phyloP scores from a whole-genome alignment of 2,797 vertebrate species.

The Pagetopsis macropterus region DNA sequence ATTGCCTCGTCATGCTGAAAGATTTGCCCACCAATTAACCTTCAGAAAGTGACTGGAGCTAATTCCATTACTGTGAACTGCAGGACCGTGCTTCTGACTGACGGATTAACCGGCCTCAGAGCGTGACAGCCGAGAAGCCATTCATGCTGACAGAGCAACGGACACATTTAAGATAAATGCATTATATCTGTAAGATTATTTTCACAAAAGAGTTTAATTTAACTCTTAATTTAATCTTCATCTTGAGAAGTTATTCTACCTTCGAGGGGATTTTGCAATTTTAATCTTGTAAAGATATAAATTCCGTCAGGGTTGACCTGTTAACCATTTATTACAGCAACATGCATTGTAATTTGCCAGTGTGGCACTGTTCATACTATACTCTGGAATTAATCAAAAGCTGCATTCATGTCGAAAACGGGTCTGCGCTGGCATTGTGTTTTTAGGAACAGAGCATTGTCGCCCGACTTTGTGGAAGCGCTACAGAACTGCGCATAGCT shows the following conservation, averaged over 20 bases:
- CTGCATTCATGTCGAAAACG: too few relatives aligned
- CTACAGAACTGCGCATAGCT: too few relatives aligned
- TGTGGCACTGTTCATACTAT: neutral
- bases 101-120: conserved; percentile 56
- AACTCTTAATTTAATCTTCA: conserved; percentile 6
- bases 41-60: conserved; percentile 67
- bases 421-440: too few relatives aligned
- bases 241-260: neutral
- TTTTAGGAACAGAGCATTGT: too few relatives aligned
- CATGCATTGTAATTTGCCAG: neutral
- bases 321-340: neutral
- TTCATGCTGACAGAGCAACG: conserved; percentile 43
- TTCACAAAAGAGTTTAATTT: conserved; percentile 50
- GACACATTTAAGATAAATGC: conserved; percentile 54
- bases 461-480: too few relatives aligned
- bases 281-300: conserved; percentile 6
- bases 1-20: conserved; percentile 49
- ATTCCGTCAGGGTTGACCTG: neutral
- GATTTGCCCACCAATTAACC: conserved; percentile 74
- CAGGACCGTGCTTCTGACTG: conserved; percentile 57
- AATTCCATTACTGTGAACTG: conserved; percentile 69
- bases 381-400: neutral
- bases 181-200: conserved; percentile 64
- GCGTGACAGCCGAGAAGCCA: conserved; percentile 56
- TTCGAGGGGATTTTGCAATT: conserved; percentile 3